A percentile compares a stretch with the other conserved stretches of the same genome.
Evolutionary conservation across 2,888 invertebrate species (phyloP).

Genomic region (Drosophila flavopinicola): DNA sequence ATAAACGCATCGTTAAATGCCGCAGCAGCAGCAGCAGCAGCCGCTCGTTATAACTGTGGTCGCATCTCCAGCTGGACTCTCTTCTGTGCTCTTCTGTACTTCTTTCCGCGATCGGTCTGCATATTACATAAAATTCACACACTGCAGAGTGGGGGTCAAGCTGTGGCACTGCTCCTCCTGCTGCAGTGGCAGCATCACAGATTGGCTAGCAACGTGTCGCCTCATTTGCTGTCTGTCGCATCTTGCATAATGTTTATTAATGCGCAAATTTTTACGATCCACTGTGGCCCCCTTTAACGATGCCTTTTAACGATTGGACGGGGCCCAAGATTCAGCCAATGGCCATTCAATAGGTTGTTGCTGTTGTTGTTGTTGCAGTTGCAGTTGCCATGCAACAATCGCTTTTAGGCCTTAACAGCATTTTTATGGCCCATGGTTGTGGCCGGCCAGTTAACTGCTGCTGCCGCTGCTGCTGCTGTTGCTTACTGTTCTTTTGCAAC

Average conservation of each 20-base stretch:
- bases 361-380: conserved; percentile 16
- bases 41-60: conserved; percentile 69
- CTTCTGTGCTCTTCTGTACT: conserved; percentile 1
- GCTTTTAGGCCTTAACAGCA: conserved; percentile 67
- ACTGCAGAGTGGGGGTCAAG: conserved; percentile 64
- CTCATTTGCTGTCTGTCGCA: conserved; percentile 59
- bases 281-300: conserved; percentile 68
- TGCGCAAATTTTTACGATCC: conserved; percentile 72
- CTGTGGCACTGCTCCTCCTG: conserved; percentile 16
- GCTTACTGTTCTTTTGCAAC: conserved; percentile 65
- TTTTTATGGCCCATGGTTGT: conserved; percentile 57
- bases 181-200: conserved; percentile 19
- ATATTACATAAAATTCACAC: conserved; percentile 63
- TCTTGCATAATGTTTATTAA: conserved; percentile 77
- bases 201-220: conserved; percentile 44
- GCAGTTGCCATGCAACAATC: conserved; percentile 35
- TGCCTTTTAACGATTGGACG: conserved; percentile 63
- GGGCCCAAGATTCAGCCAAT: conserved; percentile 32
- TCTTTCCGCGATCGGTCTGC: not conserved
- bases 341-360: conserved; percentile 49
- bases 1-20: conserved; percentile 75
- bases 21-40: conserved; percentile 19
- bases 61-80: conserved; percentile 30
- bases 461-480: conserved; percentile 16
- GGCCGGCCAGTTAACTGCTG: conserved; percentile 41